phyloP scores from a whole-genome alignment of 2,797 vertebrate genomes.

The Dromococcyx pavoninus region DNA sequence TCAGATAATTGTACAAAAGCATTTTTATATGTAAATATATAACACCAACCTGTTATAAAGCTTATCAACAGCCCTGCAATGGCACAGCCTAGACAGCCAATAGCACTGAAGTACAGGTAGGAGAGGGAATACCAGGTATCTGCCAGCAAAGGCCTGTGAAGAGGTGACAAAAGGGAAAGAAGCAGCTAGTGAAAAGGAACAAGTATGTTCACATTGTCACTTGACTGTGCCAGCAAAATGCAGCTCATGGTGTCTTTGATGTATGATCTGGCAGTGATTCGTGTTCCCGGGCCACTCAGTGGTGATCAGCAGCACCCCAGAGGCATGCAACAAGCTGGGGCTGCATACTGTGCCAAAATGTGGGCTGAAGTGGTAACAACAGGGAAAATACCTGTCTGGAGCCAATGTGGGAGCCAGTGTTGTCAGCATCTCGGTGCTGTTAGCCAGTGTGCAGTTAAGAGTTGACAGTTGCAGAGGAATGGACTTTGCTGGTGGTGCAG shows the following conservation, averaged over 20 bases:
- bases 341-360: accelerated
- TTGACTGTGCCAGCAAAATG: neutral
- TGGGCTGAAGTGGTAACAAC: accelerated
- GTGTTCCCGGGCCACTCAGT: too few relatives aligned
- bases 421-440: slow-evolving; percentile 10
- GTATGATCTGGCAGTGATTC: neutral
- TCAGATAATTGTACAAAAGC: neutral
- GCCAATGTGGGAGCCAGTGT: neutral
- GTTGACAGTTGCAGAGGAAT: slow-evolving; percentile 76
- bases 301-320: neutral
- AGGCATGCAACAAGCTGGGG: neutral
- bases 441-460: slow-evolving; percentile 69
- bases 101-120: slow-evolving; percentile 83
- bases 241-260: accelerated
- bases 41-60: slow-evolving; percentile 77
- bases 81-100: slow-evolving; percentile 79
- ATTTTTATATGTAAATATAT: too few relatives aligned
- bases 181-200: accelerated
- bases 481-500: slow-evolving; percentile 72
- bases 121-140: slow-evolving; percentile 85
- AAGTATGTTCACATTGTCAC: accelerated
- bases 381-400: slow-evolving; percentile 66
- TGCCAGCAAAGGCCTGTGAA: slow-evolving; percentile 75
- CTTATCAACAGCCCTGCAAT: slow-evolving; percentile 78
- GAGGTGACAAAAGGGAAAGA: neutral